A percentile compares a stretch with the other conserved stretches of the same genome.
These are phyloP conservation scores for Trochalopteron elliotii DNA, from an alignment of 2,113 vertebrate species.

Conservation along the genomic window DNA sequence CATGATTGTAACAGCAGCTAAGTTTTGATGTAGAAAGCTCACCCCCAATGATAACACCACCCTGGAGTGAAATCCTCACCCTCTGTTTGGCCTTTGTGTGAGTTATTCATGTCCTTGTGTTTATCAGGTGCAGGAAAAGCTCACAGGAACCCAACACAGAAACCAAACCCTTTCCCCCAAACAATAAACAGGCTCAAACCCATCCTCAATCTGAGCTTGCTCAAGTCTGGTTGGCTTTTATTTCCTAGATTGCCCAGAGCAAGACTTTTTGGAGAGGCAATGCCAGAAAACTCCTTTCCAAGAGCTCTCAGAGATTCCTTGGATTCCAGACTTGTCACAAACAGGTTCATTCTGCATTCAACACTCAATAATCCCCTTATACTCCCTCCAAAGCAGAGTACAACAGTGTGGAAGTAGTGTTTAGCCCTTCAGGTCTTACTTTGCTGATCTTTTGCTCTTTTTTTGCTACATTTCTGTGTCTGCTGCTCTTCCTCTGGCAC, in stretches of 20 bases:
- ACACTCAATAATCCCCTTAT: rapidly evolving
- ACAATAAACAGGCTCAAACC: background rate
- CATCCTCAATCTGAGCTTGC: background rate
- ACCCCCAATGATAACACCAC: rapidly evolving
- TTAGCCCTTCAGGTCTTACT: constrained; percentile 72
- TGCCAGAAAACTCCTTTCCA: background rate
- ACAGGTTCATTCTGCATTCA: background rate
- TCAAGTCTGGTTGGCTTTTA: background rate
- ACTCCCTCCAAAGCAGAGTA: background rate
- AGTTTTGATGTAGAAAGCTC: background rate
- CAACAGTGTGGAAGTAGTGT: rapidly evolving
- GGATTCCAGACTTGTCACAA: background rate
- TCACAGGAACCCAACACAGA: background rate
- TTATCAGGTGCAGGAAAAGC: background rate
- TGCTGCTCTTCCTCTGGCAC: constrained; percentile 74
- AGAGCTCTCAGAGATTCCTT: background rate
- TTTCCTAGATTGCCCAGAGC: background rate
- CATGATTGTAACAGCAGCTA: background rate
- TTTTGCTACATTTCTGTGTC: constrained; percentile 72
- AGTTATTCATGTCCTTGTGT: background rate
- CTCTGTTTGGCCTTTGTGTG: background rate
- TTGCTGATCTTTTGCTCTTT: constrained; percentile 78
- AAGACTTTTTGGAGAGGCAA: background rate
- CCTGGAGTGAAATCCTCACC: background rate
- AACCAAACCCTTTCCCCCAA: background rate